Conservation (phyloP, 2,797 vertebrate genomes). For the Ibycter americanus region DNA sequence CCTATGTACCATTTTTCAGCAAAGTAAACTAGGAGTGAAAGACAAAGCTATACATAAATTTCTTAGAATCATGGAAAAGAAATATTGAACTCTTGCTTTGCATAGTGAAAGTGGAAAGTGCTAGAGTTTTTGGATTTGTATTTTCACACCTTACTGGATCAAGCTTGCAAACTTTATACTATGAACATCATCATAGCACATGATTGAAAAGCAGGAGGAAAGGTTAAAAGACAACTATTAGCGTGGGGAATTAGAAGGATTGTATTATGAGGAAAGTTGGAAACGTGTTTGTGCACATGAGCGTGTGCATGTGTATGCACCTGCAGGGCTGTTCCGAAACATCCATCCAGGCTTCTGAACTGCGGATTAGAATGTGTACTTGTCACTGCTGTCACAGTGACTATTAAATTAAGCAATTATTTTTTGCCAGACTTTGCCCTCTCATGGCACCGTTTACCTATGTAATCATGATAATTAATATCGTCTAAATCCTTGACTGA, state of each 20-base stretch:
- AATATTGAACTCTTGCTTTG: neutral
- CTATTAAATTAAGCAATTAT: neutral
- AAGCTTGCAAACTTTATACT: neutral
- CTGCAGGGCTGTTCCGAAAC: neutral
- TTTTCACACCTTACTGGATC: neutral
- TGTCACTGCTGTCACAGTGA: neutral
- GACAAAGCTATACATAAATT: neutral
- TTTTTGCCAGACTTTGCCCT: neutral
- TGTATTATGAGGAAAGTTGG: neutral
- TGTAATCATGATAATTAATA: neutral
- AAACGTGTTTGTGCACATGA: neutral
- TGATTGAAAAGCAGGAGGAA: neutral
- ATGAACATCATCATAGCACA: neutral
- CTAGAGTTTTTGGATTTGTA: neutral
- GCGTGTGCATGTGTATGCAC: rapidly evolving
- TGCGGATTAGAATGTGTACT: neutral
- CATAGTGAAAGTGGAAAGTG: neutral
- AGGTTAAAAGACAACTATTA: neutral
- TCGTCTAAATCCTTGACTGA: neutral
- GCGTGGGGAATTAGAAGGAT: neutral
- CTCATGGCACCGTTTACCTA: neutral
- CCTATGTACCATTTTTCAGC: neutral
- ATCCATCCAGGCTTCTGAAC: neutral
- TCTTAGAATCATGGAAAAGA: neutral
- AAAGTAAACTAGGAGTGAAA: neutral